Percentiles rank a stretch among this genome's conserved stretches.
Evolutionary conservation across 1,140 invertebrate genomes (phyloP).

Genomic region (Drosophila sucinea): DNA sequence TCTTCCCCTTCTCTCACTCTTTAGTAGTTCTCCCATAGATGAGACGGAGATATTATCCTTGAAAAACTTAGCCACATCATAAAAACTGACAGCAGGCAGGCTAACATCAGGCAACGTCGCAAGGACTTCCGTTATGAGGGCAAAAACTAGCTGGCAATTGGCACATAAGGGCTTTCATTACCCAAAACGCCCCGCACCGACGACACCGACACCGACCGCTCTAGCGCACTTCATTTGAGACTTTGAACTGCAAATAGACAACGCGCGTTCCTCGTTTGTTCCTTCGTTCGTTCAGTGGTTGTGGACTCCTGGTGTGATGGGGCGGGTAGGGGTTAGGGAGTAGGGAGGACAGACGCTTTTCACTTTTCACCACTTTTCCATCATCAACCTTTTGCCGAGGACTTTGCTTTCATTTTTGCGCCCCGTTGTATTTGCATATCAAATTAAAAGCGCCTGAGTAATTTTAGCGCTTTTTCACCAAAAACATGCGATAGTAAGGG

Average conservation of each 20-base stretch:
- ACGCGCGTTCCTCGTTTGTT: conserved; percentile 33
- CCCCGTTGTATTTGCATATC: conserved; percentile 76
- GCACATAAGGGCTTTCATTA: conserved; percentile 50
- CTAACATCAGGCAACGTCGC: conserved; percentile 39
- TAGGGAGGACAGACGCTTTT: conserved; percentile 63
- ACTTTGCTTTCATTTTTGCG: conserved; percentile 71
- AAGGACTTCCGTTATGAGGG: conserved; percentile 59
- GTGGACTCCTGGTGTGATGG: conserved; percentile 7
- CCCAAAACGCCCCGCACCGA: conserved; percentile 18
- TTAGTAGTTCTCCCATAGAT: conserved; percentile 13
- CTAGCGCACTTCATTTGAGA: conserved; percentile 73
- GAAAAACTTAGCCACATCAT: conserved; percentile 66
- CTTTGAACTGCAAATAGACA: conserved; percentile 78
- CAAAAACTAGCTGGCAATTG: conserved; percentile 38
- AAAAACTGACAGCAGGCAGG: conserved; percentile 55
- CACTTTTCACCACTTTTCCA: conserved; percentile 79
- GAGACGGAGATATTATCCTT: conserved; percentile 58
- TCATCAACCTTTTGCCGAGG: conserved; percentile 70
- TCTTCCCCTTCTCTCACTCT: background rate
- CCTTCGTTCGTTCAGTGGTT: conserved; percentile 16
- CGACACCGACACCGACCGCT: conserved; percentile 27
- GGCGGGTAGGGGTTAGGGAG: background rate
- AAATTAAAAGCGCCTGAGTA: conserved; percentile 80
- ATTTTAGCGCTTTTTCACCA: conserved; percentile 72
- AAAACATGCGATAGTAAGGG: conserved; percentile 38